Base-by-base conservation (phyloP, 2,113 vertebrate species). In the Illadopsis cleaveri region DNA sequence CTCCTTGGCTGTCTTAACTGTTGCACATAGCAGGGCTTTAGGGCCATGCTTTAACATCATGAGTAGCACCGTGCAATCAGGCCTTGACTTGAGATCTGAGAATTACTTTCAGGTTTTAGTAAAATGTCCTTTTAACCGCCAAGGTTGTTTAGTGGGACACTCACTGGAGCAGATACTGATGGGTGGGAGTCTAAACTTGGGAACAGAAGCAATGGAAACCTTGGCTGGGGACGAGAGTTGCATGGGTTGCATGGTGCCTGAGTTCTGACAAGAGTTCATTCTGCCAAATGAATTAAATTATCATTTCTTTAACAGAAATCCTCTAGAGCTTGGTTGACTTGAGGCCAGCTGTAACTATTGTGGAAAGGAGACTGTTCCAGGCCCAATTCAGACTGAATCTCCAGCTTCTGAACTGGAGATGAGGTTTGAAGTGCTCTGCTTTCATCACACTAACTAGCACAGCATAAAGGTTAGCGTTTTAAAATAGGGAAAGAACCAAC, bases 151-250 rank as follows among this genome's bases (percentile, higher is more conserved):
- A 48, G 40, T 53, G 35, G 56, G 23, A 58, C 22, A 10, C 9
- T 78, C 10, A 18, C 11, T 56, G 57, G 51, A 71, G 15, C 2
- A 9, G 75, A 33, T 10, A 1, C 22, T 24, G 15, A 1, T 0
- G 14, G 70, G 12, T 44, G 31, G 75, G 23, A 48, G 22, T 44
- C 53, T 56, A 15, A 78, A 24, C 33, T 24, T 53, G 42, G 53
- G 24, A 75, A 85, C 24, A 85, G 79, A 87, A 75, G 22, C 38
- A 33, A 10, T 33, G 44, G 40, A 64, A 79, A 53, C 47, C 19
- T 17, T 70, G 58, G 18, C 38, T 53, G 22, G 33, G 21, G 11
- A 82, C 44, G 40, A 80, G 15, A 11, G 28, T 33, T n/a, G n/a
- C n/a, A 30, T 62, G 50, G 27, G 37, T 78, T 75, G 25, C 21